Conservation (phyloP, 1,140 invertebrate genomes). For the Dendrolimus punctatus region DNA sequence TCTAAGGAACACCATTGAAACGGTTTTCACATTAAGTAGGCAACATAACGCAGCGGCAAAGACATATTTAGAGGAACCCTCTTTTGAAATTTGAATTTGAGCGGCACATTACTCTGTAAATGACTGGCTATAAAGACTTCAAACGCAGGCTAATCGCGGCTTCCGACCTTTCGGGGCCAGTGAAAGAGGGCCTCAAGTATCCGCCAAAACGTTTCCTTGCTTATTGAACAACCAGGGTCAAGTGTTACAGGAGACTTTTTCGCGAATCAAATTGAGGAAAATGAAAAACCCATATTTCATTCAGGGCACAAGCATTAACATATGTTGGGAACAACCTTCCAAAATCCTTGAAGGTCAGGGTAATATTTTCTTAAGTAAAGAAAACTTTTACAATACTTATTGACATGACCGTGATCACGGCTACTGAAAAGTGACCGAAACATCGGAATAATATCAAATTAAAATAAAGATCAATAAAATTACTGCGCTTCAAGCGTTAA, state of each 20-base stretch:
- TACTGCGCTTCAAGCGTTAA: no score
- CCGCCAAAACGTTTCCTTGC: slow-evolving; percentile 41
- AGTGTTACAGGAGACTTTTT: slow-evolving; percentile 13
- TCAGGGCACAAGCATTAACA: no score
- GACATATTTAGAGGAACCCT: slow-evolving; percentile 37
- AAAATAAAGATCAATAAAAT: no score
- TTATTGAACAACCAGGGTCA: slow-evolving; percentile 35
- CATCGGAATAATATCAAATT: no score
- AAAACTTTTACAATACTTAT: no score
- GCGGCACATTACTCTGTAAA: slow-evolving; percentile 59
- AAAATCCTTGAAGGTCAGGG: no score
- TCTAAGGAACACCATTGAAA: slow-evolving; percentile 25
- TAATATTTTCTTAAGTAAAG: no score
- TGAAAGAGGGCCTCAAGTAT: slow-evolving; percentile 46
- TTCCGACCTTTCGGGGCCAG: slow-evolving; percentile 53
- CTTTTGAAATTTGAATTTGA: slow-evolving; percentile 62
- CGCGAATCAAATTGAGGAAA: slow-evolving; percentile 2
- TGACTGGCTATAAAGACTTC: slow-evolving; percentile 65
- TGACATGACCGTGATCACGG: no score
- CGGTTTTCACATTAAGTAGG: slow-evolving; percentile 30
- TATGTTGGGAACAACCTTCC: no score
- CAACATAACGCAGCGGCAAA: slow-evolving; percentile 26
- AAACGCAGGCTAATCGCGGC: slow-evolving; percentile 65
- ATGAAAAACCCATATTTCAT: no score
- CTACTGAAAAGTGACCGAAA: no score